Evolutionary conservation across 1,140 invertebrate genomes (phyloP).

Genomic region (Chlorops oryzae): DNA sequence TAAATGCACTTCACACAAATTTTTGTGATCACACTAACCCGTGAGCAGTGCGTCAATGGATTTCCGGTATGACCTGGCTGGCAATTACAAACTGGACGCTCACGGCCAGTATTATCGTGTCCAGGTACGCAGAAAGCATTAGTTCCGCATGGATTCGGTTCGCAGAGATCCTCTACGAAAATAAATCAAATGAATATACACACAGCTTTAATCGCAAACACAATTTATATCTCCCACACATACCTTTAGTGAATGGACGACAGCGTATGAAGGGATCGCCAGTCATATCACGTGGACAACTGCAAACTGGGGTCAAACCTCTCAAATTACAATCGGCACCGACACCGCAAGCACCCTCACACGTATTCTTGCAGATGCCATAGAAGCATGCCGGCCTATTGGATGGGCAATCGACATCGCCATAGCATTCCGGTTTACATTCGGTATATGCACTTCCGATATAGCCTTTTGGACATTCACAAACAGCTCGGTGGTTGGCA

Average conservation of each 20-base stretch:
- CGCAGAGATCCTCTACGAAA: conserved; percentile 63
- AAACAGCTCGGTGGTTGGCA: conserved; percentile 68
- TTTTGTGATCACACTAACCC: conserved; percentile 49
- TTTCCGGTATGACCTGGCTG: conserved; percentile 74
- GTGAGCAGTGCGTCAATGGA: conserved; percentile 62
- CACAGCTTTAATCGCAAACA: not conserved
- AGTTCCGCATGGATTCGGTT: conserved; percentile 75
- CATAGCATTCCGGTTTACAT: conserved; percentile 69
- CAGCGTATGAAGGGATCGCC: conserved; percentile 78
- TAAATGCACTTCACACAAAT: too few relatives aligned
- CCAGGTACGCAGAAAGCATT: conserved; percentile 79
- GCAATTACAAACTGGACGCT: conserved; percentile 67
- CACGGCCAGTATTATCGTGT: conserved; percentile 69
- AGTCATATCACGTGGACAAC: conserved; percentile 78
- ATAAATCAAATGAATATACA: not conserved
- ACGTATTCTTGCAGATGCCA: conserved; percentile 73
- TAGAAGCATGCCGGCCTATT: conserved; percentile 73
- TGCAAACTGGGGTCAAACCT: conserved; percentile 72
- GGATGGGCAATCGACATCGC: conserved; percentile 65
- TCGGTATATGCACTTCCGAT: conserved; percentile 65
- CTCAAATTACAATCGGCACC: conserved; percentile 63
- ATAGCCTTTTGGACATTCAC: conserved; percentile 75
- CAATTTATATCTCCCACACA: conserved; percentile 12
- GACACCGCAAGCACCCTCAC: conserved; percentile 70
- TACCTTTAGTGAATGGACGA: conserved; percentile 64